phyloP scores from a whole-genome alignment of 53 echinoderm and acorn worm species.

The Echinarachnius parma region DNA sequence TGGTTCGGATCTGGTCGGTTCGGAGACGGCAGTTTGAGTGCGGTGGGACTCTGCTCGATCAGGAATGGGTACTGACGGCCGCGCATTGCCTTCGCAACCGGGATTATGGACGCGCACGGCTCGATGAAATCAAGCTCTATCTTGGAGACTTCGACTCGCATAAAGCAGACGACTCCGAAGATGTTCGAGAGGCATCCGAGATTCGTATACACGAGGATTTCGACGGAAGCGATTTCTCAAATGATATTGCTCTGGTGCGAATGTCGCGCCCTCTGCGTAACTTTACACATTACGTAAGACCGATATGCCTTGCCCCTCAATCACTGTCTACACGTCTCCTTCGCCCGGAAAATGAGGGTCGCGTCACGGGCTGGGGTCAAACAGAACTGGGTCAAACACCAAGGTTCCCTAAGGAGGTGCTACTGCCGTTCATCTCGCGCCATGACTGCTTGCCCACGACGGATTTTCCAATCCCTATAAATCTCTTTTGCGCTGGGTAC shows the following conservation, averaged over 20 bases:
- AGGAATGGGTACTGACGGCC: slow-evolving; percentile 77
- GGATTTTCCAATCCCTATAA: slow-evolving; percentile 27
- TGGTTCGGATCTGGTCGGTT: slow-evolving; percentile 61
- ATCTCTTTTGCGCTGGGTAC: slow-evolving; percentile 93
- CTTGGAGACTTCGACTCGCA: slow-evolving; percentile 73
- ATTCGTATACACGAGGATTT: slow-evolving; percentile 47
- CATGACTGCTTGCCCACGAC: slow-evolving; percentile 54
- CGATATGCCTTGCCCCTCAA: slow-evolving; percentile 69
- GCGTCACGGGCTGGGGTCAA: slow-evolving; percentile 72
- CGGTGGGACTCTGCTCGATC: slow-evolving; percentile 67
- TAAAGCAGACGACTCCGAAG: slow-evolving; percentile 49
- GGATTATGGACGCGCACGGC: background rate
- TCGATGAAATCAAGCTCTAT: slow-evolving; percentile 37
- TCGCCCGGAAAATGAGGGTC: slow-evolving; percentile 34
- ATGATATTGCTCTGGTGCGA: slow-evolving; percentile 75
- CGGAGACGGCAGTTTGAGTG: slow-evolving; percentile 42
- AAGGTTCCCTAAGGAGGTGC: slow-evolving; percentile 61
- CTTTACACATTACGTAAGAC: slow-evolving; percentile 69
- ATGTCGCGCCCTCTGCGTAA: slow-evolving; percentile 32
- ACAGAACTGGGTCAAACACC: slow-evolving; percentile 63
- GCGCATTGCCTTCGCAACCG: slow-evolving; percentile 55
- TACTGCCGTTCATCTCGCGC: slow-evolving; percentile 53
- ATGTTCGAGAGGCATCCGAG: slow-evolving; percentile 16
- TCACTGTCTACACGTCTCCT: slow-evolving; percentile 28
- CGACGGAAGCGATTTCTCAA: slow-evolving; percentile 41